Conservation (phyloP, 1,140 invertebrate genomes). For the Drosophila persimilis region DNA sequence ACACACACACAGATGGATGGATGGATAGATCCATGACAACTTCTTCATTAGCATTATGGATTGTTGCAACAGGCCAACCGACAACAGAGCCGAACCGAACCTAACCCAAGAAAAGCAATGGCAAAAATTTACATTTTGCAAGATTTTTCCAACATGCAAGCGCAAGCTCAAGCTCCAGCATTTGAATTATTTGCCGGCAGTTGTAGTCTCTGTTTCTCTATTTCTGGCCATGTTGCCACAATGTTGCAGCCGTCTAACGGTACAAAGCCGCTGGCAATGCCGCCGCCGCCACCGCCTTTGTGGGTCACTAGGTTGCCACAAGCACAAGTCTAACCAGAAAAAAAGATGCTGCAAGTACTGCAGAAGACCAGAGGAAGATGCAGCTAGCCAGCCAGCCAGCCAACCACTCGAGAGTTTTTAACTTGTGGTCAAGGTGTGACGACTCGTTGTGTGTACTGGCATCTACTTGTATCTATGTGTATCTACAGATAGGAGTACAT, state of each 20-base stretch:
- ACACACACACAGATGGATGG: neutral
- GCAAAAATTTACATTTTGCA: constrained; percentile 70
- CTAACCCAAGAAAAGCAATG: constrained; percentile 6
- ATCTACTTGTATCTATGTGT: neutral
- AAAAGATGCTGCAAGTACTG: constrained; percentile 11
- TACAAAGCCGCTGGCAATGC: constrained; percentile 54
- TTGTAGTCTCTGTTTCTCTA: constrained; percentile 16
- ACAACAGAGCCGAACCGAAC: neutral
- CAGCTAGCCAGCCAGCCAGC: constrained; percentile 1
- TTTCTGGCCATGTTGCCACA: constrained; percentile 53
- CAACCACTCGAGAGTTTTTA: constrained; percentile 18
- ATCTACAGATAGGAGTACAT: neutral
- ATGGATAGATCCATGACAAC: constrained; percentile 44
- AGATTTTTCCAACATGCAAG: constrained; percentile 50
- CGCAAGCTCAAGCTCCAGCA: constrained; percentile 35
- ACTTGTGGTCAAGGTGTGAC: constrained; percentile 28
- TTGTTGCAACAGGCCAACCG: constrained; percentile 37
- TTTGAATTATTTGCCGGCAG: constrained; percentile 57
- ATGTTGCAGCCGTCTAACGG: constrained; percentile 63
- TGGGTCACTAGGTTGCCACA: constrained; percentile 74
- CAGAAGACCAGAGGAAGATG: constrained; percentile 24
- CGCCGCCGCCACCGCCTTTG: constrained; percentile 39
- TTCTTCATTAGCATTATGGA: constrained; percentile 76
- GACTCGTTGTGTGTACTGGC: too few species aligned
- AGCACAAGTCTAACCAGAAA: constrained; percentile 53